Percentiles rank a stretch among this genome's conserved stretches.
Evolutionary conservation across 2,113 vertebrate species (phyloP).

Genomic region (Lepus americanus): DNA sequence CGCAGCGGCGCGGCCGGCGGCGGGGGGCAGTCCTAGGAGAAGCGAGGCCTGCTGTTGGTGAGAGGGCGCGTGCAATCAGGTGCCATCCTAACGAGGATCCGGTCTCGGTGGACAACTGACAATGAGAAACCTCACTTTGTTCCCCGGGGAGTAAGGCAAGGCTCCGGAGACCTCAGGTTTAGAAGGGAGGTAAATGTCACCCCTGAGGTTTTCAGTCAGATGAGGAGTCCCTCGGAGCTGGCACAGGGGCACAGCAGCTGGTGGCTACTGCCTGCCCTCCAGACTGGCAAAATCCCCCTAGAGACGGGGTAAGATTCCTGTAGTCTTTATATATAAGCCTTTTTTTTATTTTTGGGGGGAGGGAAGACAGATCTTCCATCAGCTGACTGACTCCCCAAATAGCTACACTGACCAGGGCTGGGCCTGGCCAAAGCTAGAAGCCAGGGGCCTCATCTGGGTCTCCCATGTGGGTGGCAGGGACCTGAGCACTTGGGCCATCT

Average conservation of each 20-base stretch:
- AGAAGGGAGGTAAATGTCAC: background rate
- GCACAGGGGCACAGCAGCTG: background rate
- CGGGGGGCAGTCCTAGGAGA: constrained; percentile 85
- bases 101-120: background rate
- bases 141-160: background rate
- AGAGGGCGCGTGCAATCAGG: background rate
- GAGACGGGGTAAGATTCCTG: background rate
- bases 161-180: constrained; percentile 1
- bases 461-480: too few relatives aligned
- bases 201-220: constrained; percentile 1
- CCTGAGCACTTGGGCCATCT: too few relatives aligned
- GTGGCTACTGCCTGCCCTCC: background rate
- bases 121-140: constrained; percentile 67
- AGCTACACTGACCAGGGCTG: too few relatives aligned
- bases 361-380: too few relatives aligned
- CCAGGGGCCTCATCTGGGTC: too few relatives aligned
- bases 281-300: background rate
- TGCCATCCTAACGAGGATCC: constrained; percentile 10
- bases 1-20: constrained; percentile 80
- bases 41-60: background rate
- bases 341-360: too few relatives aligned
- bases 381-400: too few relatives aligned
- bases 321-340: background rate
- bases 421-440: too few relatives aligned
- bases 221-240: background rate